Evolutionary conservation across 2,797 vertebrate species (phyloP).

Genomic region (Amblyopsis hoosieri): DNA sequence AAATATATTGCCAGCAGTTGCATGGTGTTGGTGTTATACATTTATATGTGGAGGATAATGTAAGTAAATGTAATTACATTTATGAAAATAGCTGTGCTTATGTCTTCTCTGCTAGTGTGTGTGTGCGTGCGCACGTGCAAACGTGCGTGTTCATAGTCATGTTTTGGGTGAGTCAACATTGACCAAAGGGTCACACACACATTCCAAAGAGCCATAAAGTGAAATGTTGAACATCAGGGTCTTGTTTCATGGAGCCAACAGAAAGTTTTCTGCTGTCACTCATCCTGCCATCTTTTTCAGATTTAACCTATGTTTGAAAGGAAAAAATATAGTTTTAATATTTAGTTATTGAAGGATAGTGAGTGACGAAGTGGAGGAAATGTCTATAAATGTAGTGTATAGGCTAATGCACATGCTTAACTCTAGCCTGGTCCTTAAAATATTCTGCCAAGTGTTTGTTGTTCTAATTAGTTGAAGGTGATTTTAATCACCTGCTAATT

Average conservation of each 20-base stretch:
- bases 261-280: slow-evolving; percentile 43
- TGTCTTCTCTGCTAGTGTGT: too few species aligned
- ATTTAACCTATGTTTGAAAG: slow-evolving; percentile 22
- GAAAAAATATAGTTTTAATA: slow-evolving; percentile 10
- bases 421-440: too few species aligned
- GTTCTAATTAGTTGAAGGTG: too few species aligned
- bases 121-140: too few species aligned
- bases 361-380: too few species aligned
- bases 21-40: not conserved
- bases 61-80: too few species aligned
- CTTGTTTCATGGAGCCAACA: slow-evolving; percentile 52
- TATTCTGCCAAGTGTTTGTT: too few species aligned
- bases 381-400: too few species aligned
- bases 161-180: slow-evolving; percentile 14
- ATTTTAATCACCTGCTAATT: too few species aligned
- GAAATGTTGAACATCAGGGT: slow-evolving; percentile 62
- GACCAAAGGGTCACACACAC: slow-evolving; percentile 51
- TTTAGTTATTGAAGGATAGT: too few species aligned
- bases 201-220: slow-evolving; percentile 60
- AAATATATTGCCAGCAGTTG: not conserved
- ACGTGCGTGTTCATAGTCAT: not conserved
- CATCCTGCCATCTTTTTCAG: slow-evolving; percentile 41
- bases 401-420: too few species aligned
- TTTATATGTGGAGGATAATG: not conserved
- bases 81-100: too few species aligned